Evolutionary conservation across 2,888 invertebrate genomes (phyloP).

Genomic region (Nephrotoma flavescens): DNA sequence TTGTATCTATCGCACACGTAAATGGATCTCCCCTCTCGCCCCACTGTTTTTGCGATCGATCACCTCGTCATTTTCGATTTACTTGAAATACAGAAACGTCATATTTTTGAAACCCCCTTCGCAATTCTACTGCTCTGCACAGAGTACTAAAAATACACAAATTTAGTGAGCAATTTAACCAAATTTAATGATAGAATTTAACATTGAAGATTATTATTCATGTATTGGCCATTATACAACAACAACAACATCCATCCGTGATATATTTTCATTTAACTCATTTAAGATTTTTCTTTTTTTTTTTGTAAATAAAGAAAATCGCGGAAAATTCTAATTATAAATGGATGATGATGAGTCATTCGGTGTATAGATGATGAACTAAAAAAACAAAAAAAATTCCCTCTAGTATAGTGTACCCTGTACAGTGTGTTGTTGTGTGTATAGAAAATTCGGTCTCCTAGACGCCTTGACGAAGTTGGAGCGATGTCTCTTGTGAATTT

Average conservation of each 20-base stretch:
- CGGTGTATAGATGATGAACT: neutral
- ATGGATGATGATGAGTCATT: neutral
- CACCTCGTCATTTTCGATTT: no score
- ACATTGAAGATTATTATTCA: neutral
- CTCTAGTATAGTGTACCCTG: neutral
- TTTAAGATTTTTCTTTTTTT: neutral
- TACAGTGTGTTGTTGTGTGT: neutral
- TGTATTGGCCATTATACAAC: neutral
- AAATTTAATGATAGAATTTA: neutral
- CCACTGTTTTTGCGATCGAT: no score
- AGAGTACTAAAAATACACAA: neutral
- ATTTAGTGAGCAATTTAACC: neutral
- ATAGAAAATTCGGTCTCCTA: conserved; percentile 1
- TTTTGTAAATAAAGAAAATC: neutral
- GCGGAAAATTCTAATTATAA: neutral
- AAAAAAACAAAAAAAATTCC: neutral
- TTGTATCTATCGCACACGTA: no score
- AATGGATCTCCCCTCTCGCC: no score
- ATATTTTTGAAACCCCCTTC: neutral
- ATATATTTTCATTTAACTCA: neutral
- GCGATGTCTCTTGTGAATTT: neutral
- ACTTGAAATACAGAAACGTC: neutral
- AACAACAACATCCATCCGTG: neutral
- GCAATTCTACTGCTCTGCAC: neutral
- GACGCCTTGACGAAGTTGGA: conserved; percentile 3